Conservation (phyloP, 2,113 vertebrate species). For the Jaculus jaculus region DNA sequence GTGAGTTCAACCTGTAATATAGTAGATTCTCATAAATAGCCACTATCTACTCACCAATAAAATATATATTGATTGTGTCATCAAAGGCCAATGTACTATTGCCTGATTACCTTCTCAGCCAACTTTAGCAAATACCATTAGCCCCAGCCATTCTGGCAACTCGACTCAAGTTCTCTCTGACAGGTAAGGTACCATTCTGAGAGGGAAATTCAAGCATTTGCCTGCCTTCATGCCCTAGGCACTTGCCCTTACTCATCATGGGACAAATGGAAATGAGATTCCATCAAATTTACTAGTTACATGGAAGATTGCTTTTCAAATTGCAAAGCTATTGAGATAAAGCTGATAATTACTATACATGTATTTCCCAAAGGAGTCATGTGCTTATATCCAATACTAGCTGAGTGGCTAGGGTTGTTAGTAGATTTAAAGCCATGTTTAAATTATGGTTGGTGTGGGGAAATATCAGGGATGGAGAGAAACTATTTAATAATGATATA, state of each 20-base stretch:
- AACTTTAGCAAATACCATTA: neutral
- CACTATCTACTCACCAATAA: neutral
- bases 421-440: neutral
- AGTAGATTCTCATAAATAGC: neutral
- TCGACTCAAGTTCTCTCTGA: neutral
- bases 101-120: neutral
- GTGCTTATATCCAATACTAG: neutral
- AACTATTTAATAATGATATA: neutral
- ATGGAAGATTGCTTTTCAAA: constrained; percentile 31
- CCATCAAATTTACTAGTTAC: constrained; percentile 30
- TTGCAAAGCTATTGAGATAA: constrained; percentile 47
- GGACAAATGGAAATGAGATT: neutral
- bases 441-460: neutral
- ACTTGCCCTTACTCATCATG: neutral
- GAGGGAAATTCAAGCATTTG: neutral
- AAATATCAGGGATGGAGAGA: neutral
- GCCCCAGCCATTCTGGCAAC: neutral
- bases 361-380: constrained; percentile 28
- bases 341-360: neutral
- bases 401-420: neutral
- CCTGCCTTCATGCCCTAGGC: neutral
- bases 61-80: neutral
- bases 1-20: neutral
- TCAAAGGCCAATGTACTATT: neutral
- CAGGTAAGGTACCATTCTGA: neutral